phyloP scores from a whole-genome alignment of 2,113 vertebrate genomes.

The Entomyzon cyanotis region DNA sequence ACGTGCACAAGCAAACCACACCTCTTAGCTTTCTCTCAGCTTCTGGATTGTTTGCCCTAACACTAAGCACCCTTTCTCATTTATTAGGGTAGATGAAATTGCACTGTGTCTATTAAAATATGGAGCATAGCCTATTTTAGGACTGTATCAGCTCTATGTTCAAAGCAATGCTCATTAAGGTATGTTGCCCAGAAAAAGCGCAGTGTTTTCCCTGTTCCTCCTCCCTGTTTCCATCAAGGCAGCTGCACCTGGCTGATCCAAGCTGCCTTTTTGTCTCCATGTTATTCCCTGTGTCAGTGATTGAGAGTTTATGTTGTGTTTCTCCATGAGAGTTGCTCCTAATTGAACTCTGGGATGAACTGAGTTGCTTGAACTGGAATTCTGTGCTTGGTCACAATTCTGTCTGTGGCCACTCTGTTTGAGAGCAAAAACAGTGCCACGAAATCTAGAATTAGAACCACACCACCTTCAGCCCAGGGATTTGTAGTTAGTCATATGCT shows the following conservation, averaged over 20 bases:
- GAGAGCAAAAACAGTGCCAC: background rate
- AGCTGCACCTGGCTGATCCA: background rate
- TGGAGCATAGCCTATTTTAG: slow-evolving; percentile 52
- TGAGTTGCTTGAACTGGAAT: background rate
- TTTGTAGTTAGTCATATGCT: background rate
- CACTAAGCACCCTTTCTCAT: slow-evolving; percentile 24
- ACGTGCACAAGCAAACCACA: slow-evolving; percentile 61
- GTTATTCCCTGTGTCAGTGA: slow-evolving; percentile 41
- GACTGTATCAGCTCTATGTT: slow-evolving; percentile 51
- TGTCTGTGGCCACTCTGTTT: background rate
- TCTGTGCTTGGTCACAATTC: background rate
- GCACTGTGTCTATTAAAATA: slow-evolving; percentile 55
- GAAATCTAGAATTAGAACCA: background rate
- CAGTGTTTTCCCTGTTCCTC: slow-evolving; percentile 19
- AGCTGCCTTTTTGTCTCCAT: slow-evolving; percentile 25
- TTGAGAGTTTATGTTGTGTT: slow-evolving; percentile 35
- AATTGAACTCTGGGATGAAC: background rate
- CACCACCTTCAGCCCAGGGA: background rate
- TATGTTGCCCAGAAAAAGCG: slow-evolving; percentile 41
- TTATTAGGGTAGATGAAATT: slow-evolving; percentile 62
- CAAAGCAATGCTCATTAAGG: slow-evolving; percentile 49
- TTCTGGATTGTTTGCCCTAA: background rate
- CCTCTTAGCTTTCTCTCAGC: slow-evolving; percentile 27
- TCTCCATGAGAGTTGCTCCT: background rate
- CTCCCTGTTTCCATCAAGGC: slow-evolving; percentile 16